Conservation (phyloP, 2,113 vertebrate species). For the Sceloporus undulatus region DNA sequence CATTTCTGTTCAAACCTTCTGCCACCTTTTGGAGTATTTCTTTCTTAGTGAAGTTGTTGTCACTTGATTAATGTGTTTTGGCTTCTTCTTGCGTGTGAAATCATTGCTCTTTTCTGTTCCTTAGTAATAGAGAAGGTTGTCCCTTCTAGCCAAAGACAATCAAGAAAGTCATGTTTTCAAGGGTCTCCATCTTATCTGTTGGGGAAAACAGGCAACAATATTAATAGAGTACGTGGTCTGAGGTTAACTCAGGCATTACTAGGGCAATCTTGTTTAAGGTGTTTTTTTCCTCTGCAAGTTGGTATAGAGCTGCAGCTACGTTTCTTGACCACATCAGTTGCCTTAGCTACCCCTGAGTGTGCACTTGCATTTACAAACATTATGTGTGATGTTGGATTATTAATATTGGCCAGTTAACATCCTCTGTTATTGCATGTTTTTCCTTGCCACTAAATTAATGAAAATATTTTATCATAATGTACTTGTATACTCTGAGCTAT, state of each 20-base stretch:
- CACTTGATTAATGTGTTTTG: neutral
- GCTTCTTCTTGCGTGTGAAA: neutral
- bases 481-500: neutral
- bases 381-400: neutral
- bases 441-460: neutral
- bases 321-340: neutral
- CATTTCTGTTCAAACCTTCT: neutral
- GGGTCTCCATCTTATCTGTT: neutral
- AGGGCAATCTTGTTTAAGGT: neutral
- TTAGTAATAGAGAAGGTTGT: neutral
- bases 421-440: neutral
- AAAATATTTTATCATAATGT: neutral
- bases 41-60: neutral
- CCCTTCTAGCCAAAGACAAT: neutral
- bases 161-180: conserved; percentile 6
- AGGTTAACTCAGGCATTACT: neutral
- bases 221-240: neutral
- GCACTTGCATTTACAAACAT: neutral
- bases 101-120: neutral
- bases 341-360: neutral
- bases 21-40: neutral
- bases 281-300: neutral
- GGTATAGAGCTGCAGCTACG: neutral
- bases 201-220: no score
- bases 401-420: neutral